Evolutionary conservation across 1,140 invertebrate species (phyloP).

Genomic region (Tribolium madens): DNA sequence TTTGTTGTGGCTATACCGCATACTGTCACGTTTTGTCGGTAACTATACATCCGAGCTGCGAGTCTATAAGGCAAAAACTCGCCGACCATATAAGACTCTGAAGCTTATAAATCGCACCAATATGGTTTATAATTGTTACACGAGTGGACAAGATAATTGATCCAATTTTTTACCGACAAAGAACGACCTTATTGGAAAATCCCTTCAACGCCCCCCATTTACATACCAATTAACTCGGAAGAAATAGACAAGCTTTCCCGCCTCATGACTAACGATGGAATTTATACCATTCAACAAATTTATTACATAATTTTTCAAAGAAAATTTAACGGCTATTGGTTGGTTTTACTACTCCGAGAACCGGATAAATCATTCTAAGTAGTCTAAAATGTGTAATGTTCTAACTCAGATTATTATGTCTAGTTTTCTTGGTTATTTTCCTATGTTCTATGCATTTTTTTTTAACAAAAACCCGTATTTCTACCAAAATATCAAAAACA

Average conservation of each 20-base stretch:
- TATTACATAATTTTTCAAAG: background rate
- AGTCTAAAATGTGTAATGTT: too few relatives aligned
- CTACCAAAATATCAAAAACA: too few relatives aligned
- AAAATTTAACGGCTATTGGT: background rate
- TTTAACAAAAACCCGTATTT: too few relatives aligned
- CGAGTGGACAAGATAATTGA: constrained; percentile 39
- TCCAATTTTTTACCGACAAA: constrained; percentile 45
- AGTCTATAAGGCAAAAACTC: constrained; percentile 44
- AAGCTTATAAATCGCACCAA: constrained; percentile 42
- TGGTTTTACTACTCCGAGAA: background rate
- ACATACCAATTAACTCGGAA: constrained; percentile 17
- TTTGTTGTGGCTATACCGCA: constrained; percentile 48
- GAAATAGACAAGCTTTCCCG: background rate
- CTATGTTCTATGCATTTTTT: too few relatives aligned
- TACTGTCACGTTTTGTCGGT: constrained; percentile 51
- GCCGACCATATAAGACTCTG: constrained; percentile 32
- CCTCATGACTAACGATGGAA: background rate
- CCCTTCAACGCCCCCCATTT: constrained; percentile 20
- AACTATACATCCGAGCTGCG: constrained; percentile 46
- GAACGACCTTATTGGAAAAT: constrained; percentile 19
- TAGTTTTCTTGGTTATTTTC: too few relatives aligned
- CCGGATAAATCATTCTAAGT: background rate
- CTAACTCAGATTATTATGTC: too few relatives aligned
- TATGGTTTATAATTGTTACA: constrained; percentile 46
- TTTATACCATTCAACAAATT: background rate